phyloP scores from a whole-genome alignment of 2,888 invertebrate genomes.

The Eilema depressum region DNA sequence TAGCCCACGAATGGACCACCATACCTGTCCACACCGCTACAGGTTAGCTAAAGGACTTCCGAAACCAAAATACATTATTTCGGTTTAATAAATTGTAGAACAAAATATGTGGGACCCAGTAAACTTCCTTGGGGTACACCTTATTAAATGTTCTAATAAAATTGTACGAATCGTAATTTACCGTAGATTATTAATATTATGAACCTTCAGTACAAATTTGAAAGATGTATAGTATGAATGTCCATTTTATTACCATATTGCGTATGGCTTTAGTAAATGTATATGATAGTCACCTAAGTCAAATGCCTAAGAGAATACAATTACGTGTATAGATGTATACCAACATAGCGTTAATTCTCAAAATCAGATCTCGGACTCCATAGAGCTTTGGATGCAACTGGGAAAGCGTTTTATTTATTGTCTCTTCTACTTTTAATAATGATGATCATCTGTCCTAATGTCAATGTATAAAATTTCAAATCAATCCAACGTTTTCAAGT shows the following conservation, averaged over 20 bases:
- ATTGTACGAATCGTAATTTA: background rate
- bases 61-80: background rate
- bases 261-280: background rate
- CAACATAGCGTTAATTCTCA: no score
- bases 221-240: background rate
- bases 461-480: no score
- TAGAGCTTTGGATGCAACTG: background rate
- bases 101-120: background rate
- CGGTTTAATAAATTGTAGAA: background rate
- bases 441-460: no score
- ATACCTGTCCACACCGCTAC: constrained; percentile 64
- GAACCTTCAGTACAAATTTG: background rate
- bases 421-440: no score
- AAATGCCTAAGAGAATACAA: no score
- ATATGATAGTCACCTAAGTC: background rate
- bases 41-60: background rate
- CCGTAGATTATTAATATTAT: background rate
- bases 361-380: no score
- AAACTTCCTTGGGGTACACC: background rate
- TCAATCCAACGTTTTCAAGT: no score
- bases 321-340: no score
- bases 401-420: no score
- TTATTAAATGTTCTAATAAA: background rate
- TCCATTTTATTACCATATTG: background rate
- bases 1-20: constrained; percentile 83